Evolutionary conservation across 2,113 vertebrate species (phyloP).

Genomic region (Glareola pratincola): DNA sequence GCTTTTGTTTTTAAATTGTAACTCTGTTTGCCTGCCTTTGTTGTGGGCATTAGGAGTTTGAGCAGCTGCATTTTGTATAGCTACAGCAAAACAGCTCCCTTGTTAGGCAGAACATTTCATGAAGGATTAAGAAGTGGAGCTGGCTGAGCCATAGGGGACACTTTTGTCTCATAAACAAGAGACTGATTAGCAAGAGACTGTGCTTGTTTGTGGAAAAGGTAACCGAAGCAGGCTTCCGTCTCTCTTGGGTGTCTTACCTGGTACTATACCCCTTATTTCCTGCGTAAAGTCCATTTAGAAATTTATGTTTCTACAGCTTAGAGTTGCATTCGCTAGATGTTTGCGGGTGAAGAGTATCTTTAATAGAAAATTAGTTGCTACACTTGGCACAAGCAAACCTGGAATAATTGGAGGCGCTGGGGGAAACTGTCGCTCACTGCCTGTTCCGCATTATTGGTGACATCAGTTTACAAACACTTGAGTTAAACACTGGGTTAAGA

Average conservation of each 20-base stretch:
- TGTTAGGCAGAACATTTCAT: constrained; percentile 13
- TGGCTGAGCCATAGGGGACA: constrained; percentile 51
- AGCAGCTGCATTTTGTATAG: constrained; percentile 40
- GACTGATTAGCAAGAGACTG: constrained; percentile 54
- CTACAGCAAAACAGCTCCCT: constrained; percentile 48
- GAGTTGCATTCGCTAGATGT: background rate
- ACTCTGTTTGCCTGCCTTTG: background rate
- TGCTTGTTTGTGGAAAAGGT: constrained; percentile 70
- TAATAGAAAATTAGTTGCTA: background rate
- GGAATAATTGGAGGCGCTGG: background rate
- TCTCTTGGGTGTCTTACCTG: constrained; percentile 57
- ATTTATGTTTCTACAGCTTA: background rate
- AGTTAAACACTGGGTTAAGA: background rate
- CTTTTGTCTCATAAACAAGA: constrained; percentile 63
- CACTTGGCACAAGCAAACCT: background rate
- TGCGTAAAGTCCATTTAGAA: background rate
- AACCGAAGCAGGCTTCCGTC: constrained; percentile 61
- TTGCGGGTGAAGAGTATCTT: background rate
- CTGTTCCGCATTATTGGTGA: background rate
- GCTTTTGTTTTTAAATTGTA: constrained; percentile 51
- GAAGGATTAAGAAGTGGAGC: background rate
- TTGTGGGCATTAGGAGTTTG: background rate
- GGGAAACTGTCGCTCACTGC: background rate
- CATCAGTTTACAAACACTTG: background rate
- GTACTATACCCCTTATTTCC: background rate